phyloP scores from a whole-genome alignment of 2,888 invertebrate species.

The Tetragnatha montana region DNA sequence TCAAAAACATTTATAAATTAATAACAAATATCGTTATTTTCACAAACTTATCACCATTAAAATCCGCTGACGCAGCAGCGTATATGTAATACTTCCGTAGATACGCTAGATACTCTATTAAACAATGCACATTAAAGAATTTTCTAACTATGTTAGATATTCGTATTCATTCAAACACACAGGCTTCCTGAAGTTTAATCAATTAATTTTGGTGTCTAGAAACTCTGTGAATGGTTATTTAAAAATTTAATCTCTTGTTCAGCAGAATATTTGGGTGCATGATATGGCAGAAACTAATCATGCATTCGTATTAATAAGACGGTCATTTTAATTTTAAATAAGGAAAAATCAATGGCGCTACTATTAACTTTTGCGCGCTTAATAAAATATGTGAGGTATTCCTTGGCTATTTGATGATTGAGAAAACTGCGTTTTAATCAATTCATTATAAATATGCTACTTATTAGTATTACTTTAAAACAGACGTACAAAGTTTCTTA shows the following conservation, averaged over 20 bases:
- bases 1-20: no score
- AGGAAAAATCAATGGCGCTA: background rate
- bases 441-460: no score
- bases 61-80: background rate
- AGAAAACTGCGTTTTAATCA: no score
- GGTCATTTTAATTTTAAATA: background rate
- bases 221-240: background rate
- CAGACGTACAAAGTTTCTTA: no score
- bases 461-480: no score
- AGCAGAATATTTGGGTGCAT: background rate
- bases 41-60: background rate
- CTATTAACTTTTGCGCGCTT: background rate
- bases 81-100: background rate
- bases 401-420: no score
- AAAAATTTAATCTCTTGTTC: background rate
- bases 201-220: background rate
- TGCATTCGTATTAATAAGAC: background rate
- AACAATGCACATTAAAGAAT: background rate
- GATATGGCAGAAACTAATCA: background rate
- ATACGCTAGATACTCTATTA: background rate
- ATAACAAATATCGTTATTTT: no score
- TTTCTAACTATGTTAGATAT: background rate
- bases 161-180: background rate
- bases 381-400: background rate
- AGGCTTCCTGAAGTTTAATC: background rate